phyloP scores from a whole-genome alignment of 2,888 invertebrate genomes.

The Stenodema calcarata region DNA sequence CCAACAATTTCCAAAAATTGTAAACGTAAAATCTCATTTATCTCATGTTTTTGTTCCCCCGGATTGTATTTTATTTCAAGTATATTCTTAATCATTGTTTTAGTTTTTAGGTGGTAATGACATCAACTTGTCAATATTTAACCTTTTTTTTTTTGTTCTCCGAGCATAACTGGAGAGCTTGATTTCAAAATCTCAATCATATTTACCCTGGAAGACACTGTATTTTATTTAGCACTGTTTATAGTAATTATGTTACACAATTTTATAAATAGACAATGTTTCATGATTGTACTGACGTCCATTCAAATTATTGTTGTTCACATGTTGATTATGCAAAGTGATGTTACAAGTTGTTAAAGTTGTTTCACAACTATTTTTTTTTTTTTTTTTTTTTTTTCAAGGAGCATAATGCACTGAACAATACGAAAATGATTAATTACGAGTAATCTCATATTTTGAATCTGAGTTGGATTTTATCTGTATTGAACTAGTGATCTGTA shows the following conservation, averaged over 20 bases:
- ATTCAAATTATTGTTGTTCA: background rate
- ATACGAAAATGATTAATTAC: background rate
- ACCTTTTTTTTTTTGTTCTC: background rate
- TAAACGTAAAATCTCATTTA: background rate
- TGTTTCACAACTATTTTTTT: background rate
- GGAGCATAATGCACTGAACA: background rate
- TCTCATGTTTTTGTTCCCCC: too few species aligned
- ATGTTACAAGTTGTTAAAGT: background rate
- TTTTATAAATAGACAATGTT: background rate
- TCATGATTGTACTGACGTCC: background rate
- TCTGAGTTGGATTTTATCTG: too few species aligned
- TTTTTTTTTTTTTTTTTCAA: too few species aligned
- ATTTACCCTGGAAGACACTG: background rate
- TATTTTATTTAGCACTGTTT: background rate
- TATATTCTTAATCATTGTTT: background rate
- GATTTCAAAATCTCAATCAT: background rate
- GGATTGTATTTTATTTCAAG: background rate
- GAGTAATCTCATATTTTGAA: too few species aligned
- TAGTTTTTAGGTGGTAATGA: background rate
- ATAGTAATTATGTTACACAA: background rate
- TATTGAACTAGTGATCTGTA: too few species aligned
- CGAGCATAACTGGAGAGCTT: background rate
- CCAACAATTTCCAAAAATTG: constrained; percentile 40
- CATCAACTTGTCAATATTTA: background rate
- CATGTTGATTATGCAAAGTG: background rate